Conservation (phyloP, 2,888 invertebrate species). For the Octodonta nipae region DNA sequence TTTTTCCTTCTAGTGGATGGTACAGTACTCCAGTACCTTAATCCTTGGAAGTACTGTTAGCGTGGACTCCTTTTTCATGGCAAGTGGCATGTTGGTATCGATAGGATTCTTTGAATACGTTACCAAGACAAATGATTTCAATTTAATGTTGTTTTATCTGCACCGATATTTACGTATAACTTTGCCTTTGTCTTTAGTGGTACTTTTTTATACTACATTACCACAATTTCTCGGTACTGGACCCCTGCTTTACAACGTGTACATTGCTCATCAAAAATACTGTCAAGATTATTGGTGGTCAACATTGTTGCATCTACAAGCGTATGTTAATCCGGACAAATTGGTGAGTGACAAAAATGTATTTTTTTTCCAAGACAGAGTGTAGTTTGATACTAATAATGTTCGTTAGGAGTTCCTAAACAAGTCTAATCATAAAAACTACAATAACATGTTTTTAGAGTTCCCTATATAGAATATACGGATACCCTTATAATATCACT, state of each 20-base stretch:
- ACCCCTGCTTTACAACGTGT: constrained; percentile 31
- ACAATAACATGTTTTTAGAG: too few species aligned
- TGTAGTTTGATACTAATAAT: too few species aligned
- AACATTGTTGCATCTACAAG: constrained; percentile 31
- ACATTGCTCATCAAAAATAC: constrained; percentile 13
- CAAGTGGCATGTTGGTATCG: constrained; percentile 45
- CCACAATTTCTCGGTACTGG: constrained; percentile 35
- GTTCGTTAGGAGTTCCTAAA: too few species aligned
- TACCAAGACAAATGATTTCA: constrained; percentile 25
- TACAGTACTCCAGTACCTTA: constrained; percentile 17
- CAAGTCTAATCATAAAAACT: too few species aligned
- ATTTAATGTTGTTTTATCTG: constrained; percentile 30
- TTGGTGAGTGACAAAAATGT: constrained; percentile 18
- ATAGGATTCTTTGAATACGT: constrained; percentile 31
- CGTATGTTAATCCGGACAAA: constrained; percentile 22
- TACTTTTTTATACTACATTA: constrained; percentile 35
- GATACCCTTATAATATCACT: too few species aligned
- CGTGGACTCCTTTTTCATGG: constrained; percentile 50
- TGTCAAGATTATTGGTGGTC: constrained; percentile 34
- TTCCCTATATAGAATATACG: too few species aligned
- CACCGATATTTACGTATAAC: constrained; percentile 38
- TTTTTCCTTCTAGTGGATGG: constrained; percentile 30
- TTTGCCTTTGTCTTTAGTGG: constrained; percentile 35
- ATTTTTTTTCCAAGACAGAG: too few species aligned
- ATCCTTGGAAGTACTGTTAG: constrained; percentile 38